These are phyloP conservation scores for Andricus curvator DNA, from an alignment of 2,888 invertebrate genomes.

Conservation along the genomic window DNA sequence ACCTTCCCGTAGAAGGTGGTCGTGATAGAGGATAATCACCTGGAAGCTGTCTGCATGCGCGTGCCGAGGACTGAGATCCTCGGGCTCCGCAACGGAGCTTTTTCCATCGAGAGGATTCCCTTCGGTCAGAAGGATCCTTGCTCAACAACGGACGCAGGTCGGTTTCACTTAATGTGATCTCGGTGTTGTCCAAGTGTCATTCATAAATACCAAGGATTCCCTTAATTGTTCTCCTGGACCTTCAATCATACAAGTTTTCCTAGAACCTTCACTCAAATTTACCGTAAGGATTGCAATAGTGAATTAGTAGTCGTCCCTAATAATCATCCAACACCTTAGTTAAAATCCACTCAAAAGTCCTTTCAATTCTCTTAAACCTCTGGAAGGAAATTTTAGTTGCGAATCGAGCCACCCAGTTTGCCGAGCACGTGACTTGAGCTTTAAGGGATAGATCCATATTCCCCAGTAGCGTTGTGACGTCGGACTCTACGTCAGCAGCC, in stretches of 20 bases:
- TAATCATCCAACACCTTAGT: background rate
- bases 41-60: constrained; percentile 67
- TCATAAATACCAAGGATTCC: background rate
- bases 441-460: constrained; percentile 55
- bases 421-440: constrained; percentile 51
- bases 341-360: background rate
- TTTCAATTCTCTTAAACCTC: background rate
- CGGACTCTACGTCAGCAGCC: constrained; percentile 4
- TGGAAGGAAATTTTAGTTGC: constrained; percentile 19
- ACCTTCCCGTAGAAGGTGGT: background rate
- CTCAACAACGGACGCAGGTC: constrained; percentile 68
- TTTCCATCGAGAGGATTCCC: constrained; percentile 63
- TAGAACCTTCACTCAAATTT: background rate
- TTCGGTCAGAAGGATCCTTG: constrained; percentile 63
- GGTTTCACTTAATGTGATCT: constrained; percentile 57
- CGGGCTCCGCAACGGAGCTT: constrained; percentile 68
- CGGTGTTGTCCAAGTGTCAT: background rate
- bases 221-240: background rate
- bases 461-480: background rate
- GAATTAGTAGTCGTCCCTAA: background rate
- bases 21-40: constrained; percentile 12
- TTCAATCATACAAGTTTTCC: background rate
- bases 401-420: constrained; percentile 50
- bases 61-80: constrained; percentile 68
- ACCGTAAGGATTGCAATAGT: background rate